phyloP scores from a whole-genome alignment of 2,113 vertebrate genomes.

The Neofelis nebulosa region DNA sequence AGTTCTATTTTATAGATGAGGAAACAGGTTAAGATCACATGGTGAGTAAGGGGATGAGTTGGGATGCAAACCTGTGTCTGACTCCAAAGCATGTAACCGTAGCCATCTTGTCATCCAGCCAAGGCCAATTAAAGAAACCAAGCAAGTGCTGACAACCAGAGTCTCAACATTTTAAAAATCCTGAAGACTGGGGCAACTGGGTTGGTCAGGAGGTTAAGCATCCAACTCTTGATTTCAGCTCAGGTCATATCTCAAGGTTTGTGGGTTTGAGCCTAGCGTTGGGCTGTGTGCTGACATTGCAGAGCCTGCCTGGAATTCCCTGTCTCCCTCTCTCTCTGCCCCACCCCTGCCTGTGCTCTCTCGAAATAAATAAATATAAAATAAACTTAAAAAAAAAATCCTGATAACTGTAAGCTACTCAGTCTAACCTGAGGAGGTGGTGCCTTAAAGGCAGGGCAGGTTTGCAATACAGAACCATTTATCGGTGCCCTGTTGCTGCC shows the following conservation, averaged over 20 bases:
- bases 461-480: background rate
- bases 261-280: too few species aligned
- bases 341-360: too few species aligned
- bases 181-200: too few species aligned
- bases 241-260: too few species aligned
- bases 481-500: accelerated
- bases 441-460: background rate
- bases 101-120: background rate
- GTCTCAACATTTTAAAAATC: background rate
- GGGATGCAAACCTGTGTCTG: background rate
- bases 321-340: too few species aligned
- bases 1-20: background rate
- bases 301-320: too few species aligned
- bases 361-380: too few species aligned
- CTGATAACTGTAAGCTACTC: background rate
- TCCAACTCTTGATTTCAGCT: too few species aligned
- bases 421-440: background rate
- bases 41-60: background rate
- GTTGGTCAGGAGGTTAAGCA: too few species aligned
- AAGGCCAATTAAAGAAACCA: background rate
- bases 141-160: background rate
- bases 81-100: background rate
- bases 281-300: too few species aligned
- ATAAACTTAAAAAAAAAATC: background rate
- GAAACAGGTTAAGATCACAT: background rate